phyloP scores from a whole-genome alignment of 1,140 invertebrate species.

The Mya arenaria region DNA sequence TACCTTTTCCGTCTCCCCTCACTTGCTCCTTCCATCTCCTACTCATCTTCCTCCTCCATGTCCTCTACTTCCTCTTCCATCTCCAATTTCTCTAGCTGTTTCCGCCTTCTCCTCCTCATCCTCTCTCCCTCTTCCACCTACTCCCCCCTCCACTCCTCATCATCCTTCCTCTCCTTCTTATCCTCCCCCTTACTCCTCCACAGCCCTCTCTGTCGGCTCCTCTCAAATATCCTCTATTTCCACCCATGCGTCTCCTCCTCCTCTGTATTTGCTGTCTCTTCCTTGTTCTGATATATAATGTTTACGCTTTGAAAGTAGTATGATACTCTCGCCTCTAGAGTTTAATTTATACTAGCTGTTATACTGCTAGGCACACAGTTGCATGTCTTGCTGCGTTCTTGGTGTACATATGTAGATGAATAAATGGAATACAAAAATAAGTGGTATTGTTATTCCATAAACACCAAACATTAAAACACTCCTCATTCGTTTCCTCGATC shows the following conservation, averaged over 20 bases:
- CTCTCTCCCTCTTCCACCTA: neutral
- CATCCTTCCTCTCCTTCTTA: neutral
- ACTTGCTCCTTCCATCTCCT: neutral
- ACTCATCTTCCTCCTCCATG: slow-evolving; percentile 12
- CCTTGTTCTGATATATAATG: too few species aligned
- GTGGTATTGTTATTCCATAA: too few species aligned
- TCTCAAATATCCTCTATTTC: neutral
- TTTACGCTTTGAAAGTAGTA: too few species aligned
- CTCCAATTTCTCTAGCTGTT: slow-evolving; percentile 12
- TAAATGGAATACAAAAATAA: too few species aligned
- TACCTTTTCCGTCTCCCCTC: neutral
- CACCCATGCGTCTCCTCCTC: neutral
- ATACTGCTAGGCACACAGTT: too few species aligned
- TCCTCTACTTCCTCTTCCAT: slow-evolving; percentile 18
- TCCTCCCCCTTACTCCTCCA: neutral
- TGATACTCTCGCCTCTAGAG: too few species aligned
- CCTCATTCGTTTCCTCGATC: too few species aligned
- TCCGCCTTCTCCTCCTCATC: neutral
- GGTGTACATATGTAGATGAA: too few species aligned
- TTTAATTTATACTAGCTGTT: too few species aligned
- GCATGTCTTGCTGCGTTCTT: too few species aligned
- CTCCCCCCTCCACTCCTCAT: neutral
- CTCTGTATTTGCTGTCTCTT: neutral
- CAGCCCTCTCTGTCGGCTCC: neutral
- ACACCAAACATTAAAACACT: too few species aligned